Conservation (phyloP, 2,888 invertebrate species). For the Ferrisia virgata region DNA sequence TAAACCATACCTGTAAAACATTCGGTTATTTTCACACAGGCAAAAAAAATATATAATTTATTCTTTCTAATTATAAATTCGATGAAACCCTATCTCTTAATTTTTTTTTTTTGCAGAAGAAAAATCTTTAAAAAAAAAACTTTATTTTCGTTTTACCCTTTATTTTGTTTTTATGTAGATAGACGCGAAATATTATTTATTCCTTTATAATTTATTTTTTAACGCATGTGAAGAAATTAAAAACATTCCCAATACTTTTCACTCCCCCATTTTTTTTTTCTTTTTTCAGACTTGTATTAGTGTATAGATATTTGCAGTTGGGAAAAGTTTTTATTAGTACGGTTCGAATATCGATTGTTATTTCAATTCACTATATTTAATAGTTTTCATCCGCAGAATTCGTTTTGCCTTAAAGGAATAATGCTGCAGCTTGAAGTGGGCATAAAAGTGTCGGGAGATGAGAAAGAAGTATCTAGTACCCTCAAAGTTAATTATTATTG, state of each 20-base stretch:
- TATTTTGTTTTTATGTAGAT: neutral
- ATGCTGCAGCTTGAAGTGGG: neutral
- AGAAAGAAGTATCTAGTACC: conserved; percentile 18
- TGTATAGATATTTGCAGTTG: neutral
- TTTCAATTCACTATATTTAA: conserved; percentile 5
- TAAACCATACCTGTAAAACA: conserved; percentile 86
- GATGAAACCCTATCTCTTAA: neutral
- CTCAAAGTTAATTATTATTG: conserved; percentile 37
- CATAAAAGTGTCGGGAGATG: conserved; percentile 7
- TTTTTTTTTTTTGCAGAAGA: neutral
- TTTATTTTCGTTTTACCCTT: neutral
- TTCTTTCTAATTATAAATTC: conserved; percentile 21
- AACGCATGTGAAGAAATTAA: conserved; percentile 24
- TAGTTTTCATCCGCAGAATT: conserved; percentile 24
- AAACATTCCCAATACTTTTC: neutral
- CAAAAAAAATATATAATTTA: neutral
- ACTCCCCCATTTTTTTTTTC: neutral
- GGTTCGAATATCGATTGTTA: neutral
- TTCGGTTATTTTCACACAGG: neutral
- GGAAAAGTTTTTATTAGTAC: neutral
- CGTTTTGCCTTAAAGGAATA: neutral
- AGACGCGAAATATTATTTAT: neutral
- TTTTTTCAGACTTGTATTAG: neutral
- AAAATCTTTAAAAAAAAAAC: conserved; percentile 20
- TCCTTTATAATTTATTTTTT: neutral